These are phyloP conservation scores for Eupithecia abbreviata DNA, from an alignment of 2,888 invertebrate species.

Conservation along the genomic window DNA sequence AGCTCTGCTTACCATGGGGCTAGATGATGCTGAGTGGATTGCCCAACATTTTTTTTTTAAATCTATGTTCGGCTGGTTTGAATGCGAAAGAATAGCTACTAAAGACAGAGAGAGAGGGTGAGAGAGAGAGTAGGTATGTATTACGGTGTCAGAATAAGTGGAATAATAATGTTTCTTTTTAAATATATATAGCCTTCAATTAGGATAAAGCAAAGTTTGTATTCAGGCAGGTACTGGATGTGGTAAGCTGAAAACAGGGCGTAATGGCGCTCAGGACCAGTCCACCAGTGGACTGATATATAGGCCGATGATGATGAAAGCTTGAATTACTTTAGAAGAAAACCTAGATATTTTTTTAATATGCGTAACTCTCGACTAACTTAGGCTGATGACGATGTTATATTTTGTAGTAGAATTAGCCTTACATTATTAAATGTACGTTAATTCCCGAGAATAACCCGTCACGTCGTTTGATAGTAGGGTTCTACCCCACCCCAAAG, in stretches of 20 bases:
- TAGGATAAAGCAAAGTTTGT: not conserved
- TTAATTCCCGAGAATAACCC: not conserved
- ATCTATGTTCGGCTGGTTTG: not conserved
- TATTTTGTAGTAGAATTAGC: no score
- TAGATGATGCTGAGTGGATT: no score
- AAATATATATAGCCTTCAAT: not conserved
- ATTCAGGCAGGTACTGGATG: not conserved
- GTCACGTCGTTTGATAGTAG: not conserved
- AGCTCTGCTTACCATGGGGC: no score
- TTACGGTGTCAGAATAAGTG: not conserved
- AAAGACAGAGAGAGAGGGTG: not conserved
- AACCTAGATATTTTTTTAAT: no score
- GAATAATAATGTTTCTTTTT: not conserved
- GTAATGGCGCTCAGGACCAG: not conserved
- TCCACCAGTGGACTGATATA: not conserved
- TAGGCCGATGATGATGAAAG: not conserved
- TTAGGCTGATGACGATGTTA: no score
- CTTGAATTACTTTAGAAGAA: no score
- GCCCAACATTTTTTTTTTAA: no score
- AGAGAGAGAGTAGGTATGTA: not conserved
- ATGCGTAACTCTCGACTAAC: no score
- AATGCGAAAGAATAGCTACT: not conserved
- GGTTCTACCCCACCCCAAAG: not conserved
- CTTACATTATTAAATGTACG: not conserved
- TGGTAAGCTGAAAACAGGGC: not conserved